Evolutionary conservation across 2,888 invertebrate genomes (phyloP).

Genomic region (Drosophila pseudotakahashii): DNA sequence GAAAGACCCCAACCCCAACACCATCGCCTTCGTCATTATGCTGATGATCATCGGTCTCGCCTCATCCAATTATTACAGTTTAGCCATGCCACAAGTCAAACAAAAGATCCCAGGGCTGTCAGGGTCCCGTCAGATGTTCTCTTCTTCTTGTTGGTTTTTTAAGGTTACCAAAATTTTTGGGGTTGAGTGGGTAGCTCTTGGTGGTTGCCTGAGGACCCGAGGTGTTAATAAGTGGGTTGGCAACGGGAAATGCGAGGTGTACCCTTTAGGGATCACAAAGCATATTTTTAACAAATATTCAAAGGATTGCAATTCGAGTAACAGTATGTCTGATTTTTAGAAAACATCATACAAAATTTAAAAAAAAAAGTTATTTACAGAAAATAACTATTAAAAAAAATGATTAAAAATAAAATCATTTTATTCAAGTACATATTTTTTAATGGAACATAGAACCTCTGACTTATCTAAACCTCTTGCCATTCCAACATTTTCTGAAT

Average conservation of each 20-base stretch:
- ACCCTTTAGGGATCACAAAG: not conserved
- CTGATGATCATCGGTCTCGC: slow-evolving; percentile 41
- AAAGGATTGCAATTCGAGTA: not conserved
- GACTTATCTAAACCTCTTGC: not conserved
- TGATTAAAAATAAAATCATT: too few species aligned
- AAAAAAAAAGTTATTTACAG: not conserved
- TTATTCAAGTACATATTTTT: too few species aligned
- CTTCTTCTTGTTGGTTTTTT: slow-evolving; percentile 1
- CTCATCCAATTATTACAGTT: slow-evolving; percentile 78
- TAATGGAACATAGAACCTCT: not conserved
- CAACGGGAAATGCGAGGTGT: too few species aligned
- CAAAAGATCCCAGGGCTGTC: slow-evolving; percentile 59
- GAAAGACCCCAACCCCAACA: not conserved
- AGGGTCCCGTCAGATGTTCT: slow-evolving; percentile 26
- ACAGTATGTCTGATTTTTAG: not conserved
- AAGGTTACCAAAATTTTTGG: slow-evolving; percentile 10
- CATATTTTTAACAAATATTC: not conserved
- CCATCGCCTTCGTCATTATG: slow-evolving; percentile 30
- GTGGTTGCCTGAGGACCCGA: slow-evolving; percentile 14
- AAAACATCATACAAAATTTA: too few species aligned
- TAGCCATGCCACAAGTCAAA: slow-evolving; percentile 75
- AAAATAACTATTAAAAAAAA: too few species aligned
- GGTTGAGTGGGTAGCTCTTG: slow-evolving; percentile 26
- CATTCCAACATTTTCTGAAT: slow-evolving; percentile 1
- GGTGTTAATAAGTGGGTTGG: slow-evolving; percentile 27